Conservation (phyloP, 2,113 vertebrate genomes). For the Campylorhamphus procurvoides region DNA sequence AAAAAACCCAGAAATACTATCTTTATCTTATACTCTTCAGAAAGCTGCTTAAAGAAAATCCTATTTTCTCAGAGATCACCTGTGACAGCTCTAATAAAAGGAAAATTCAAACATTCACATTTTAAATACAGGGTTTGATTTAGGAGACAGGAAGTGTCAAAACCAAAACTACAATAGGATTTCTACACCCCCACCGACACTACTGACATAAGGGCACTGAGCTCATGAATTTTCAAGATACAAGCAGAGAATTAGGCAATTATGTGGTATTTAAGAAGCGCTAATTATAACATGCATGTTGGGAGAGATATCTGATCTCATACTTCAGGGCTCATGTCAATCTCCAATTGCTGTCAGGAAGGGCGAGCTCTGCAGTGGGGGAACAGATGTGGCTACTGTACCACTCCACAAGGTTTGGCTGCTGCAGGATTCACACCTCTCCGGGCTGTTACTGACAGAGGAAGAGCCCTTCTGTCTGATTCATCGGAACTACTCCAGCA, state of each 20-base stretch:
- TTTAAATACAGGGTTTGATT: not conserved
- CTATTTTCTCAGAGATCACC: constrained; percentile 55
- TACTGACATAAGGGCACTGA: not conserved
- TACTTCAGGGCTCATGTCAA: not conserved
- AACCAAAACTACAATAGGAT: not conserved
- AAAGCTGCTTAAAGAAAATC: constrained; percentile 52
- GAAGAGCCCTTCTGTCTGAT: not conserved
- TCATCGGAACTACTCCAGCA: not conserved
- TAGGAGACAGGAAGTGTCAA: not conserved
- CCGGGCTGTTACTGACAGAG: not conserved
- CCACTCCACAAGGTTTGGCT: accelerated
- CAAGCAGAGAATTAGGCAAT: not conserved
- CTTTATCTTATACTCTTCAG: not conserved
- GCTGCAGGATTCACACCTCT: not conserved
- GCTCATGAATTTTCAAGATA: not conserved
- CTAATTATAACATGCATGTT: not conserved
- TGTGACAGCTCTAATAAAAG: constrained; percentile 68
- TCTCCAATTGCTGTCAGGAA: not conserved
- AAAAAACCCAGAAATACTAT: not conserved
- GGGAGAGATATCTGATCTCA: not conserved
- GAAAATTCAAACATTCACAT: constrained; percentile 31
- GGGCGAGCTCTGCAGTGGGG: accelerated
- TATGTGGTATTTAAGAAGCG: not conserved
- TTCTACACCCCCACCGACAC: not conserved
- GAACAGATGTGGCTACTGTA: not conserved